Conservation (phyloP, 2,888 invertebrate species). For the Allacma fusca region DNA sequence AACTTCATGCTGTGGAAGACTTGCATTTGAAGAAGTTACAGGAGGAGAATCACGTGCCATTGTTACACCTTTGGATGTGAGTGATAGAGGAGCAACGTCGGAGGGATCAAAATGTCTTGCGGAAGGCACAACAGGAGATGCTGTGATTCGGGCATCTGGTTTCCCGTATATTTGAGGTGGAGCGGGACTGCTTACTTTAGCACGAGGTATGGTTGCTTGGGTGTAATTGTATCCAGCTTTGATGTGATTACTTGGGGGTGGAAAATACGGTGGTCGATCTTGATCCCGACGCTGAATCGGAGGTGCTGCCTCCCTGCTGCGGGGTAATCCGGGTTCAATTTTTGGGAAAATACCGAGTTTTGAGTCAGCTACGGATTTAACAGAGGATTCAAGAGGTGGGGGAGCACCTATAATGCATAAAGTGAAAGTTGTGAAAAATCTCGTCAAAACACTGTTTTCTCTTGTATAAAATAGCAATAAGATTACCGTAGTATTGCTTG, state of each 20-base stretch:
- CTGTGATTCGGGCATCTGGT: conserved; percentile 61
- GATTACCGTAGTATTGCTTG: conserved; percentile 32
- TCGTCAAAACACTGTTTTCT: too few species aligned
- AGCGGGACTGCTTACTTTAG: conserved; percentile 77
- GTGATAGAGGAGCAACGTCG: conserved; percentile 67
- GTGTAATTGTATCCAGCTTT: conserved; percentile 21
- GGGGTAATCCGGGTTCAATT: not conserved
- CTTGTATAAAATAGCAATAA: not conserved
- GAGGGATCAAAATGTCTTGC: conserved; percentile 65
- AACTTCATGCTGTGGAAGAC: conserved; percentile 56
- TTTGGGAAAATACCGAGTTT: conserved; percentile 5
- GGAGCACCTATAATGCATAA: conserved; percentile 16
- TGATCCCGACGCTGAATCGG: not conserved
- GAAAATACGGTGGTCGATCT: not conserved
- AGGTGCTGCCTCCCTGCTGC: not conserved
- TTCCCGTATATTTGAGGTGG: conserved; percentile 80
- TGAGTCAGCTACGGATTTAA: not conserved
- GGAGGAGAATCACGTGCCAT: conserved; percentile 66
- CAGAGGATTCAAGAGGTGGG: conserved; percentile 10
- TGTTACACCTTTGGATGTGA: conserved; percentile 70
- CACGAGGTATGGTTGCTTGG: conserved; percentile 43
- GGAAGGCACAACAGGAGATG: conserved; percentile 68
- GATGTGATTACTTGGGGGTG: conserved; percentile 1
- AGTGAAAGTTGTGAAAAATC: too few species aligned
- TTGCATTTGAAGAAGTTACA: conserved; percentile 65